Percentiles rank a stretch among this genome's conserved stretches.
These are phyloP conservation scores for Antidorcas marsupialis DNA, from an alignment of 2,113 vertebrate genomes.

Conservation along the genomic window DNA sequence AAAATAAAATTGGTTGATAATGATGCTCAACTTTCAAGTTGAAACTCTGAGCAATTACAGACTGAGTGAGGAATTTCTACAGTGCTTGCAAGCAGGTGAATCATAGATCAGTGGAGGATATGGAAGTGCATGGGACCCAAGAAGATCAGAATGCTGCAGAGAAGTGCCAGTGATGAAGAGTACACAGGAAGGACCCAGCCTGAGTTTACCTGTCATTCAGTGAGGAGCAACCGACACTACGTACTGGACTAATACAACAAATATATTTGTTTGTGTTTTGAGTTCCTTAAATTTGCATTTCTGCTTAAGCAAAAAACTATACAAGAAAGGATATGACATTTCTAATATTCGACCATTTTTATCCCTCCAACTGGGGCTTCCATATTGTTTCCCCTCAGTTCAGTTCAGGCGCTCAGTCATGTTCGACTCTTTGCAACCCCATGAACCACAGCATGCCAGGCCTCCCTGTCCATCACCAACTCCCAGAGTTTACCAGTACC, in stretches of 20 bases:
- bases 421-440: background rate
- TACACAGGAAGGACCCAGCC: background rate
- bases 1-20: background rate
- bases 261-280: background rate
- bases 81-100: background rate
- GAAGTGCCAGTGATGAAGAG: background rate
- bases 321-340: background rate
- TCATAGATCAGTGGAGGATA: background rate
- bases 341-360: background rate
- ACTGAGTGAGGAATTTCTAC: background rate
- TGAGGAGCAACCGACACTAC: background rate
- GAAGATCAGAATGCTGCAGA: background rate
- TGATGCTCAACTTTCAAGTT: background rate
- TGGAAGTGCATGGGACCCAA: background rate
- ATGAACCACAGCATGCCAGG: background rate
- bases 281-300: slow-evolving; percentile 2
- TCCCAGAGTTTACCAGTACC: no score
- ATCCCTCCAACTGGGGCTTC: background rate
- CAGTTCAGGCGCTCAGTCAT: background rate
- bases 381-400: background rate
- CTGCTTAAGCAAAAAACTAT: background rate
- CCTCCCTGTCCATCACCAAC: no score
- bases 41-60: background rate
- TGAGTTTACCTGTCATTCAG: background rate
- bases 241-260: background rate